phyloP scores from a whole-genome alignment of 1,140 invertebrate genomes.

The Notospermus geniculatus region DNA sequence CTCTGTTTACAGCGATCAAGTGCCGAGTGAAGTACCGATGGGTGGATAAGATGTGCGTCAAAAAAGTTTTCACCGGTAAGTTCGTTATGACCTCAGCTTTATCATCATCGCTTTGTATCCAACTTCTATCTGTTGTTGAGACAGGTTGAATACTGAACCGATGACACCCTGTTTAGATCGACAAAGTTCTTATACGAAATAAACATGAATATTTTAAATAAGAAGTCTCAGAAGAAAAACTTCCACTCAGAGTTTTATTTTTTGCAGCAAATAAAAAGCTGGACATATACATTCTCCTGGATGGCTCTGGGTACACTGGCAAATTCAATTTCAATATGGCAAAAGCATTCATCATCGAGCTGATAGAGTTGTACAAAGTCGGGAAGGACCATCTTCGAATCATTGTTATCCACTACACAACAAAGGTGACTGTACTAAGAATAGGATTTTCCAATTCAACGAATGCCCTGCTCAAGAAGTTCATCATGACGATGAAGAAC shows the following conservation, averaged over 20 bases:
- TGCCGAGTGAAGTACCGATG: too few species aligned
- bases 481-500: background rate
- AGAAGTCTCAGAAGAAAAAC: too few species aligned
- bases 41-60: too few species aligned
- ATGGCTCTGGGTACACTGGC: slow-evolving; percentile 2
- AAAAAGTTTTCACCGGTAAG: too few species aligned
- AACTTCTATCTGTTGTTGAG: too few species aligned
- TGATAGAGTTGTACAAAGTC: background rate
- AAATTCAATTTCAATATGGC: background rate
- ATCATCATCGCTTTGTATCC: too few species aligned
- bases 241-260: background rate
- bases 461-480: background rate
- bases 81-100: too few species aligned
- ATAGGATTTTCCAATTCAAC: background rate
- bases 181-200: too few species aligned
- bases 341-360: background rate
- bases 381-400: slow-evolving; percentile 1
- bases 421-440: background rate
- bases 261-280: slow-evolving; percentile 2
- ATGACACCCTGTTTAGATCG: too few species aligned
- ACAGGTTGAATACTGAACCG: too few species aligned
- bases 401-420: background rate
- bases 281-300: background rate
- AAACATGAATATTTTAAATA: too few species aligned
- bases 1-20: too few species aligned